Evolutionary conservation across 1,140 invertebrate species (phyloP).

Genomic region (Whitmania pigra): DNA sequence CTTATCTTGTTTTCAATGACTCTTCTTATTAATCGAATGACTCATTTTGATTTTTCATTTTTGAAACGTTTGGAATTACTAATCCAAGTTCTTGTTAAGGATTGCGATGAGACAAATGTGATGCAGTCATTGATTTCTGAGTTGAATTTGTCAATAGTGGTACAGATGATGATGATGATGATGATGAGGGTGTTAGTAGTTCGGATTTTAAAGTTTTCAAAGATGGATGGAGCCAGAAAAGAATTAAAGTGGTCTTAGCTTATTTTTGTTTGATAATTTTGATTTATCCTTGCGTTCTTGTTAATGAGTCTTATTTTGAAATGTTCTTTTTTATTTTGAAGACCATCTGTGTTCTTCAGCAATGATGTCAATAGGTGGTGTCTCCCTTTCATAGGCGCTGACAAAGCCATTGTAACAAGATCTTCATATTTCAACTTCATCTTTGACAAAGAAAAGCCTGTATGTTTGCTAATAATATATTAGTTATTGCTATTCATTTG

Average conservation of each 20-base stretch:
- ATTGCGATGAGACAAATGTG: too few species aligned
- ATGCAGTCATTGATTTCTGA: neutral
- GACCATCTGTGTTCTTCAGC: constrained; percentile 51
- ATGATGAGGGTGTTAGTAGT: neutral
- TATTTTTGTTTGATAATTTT: too few species aligned
- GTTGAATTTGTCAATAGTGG: neutral
- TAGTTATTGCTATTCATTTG: constrained; percentile 16
- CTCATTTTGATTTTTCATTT: too few species aligned
- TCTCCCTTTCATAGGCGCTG: constrained; percentile 62
- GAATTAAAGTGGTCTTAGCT: too few species aligned
- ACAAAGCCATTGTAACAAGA: constrained; percentile 62
- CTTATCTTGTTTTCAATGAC: too few species aligned
- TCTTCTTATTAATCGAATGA: too few species aligned
- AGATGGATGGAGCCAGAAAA: too few species aligned
- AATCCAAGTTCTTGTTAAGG: too few species aligned
- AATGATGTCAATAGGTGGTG: constrained; percentile 55
- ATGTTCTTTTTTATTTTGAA: constrained; percentile 30
- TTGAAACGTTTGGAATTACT: too few species aligned
- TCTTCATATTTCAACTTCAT: constrained; percentile 62
- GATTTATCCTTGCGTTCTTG: too few species aligned
- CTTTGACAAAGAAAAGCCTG: constrained; percentile 55
- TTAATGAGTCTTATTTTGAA: too few species aligned
- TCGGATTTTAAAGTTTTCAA: too few species aligned
- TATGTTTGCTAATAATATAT: constrained; percentile 29
- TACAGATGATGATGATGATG: neutral